Conservation (phyloP, 2,888 invertebrate species). For the Dolichomitus sp. region DNA sequence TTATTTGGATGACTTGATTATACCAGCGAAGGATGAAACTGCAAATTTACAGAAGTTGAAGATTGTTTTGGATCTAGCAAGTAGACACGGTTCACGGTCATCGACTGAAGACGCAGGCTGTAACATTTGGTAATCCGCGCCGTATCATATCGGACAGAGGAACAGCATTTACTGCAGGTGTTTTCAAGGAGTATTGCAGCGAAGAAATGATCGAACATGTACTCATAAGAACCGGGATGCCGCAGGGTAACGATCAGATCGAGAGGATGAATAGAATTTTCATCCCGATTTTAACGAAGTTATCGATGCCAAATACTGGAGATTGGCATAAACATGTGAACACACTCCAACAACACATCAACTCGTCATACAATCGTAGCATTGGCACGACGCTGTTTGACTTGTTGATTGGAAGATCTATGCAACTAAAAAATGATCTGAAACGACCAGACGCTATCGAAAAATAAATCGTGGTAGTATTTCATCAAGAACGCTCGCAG, state of each 20-base stretch:
- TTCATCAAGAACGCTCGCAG: slow-evolving; percentile 8
- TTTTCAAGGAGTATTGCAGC: too few relatives aligned
- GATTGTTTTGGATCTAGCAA: not conserved
- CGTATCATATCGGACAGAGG: not conserved
- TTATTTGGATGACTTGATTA: slow-evolving; percentile 68
- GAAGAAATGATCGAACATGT: too few relatives aligned
- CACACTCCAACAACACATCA: slow-evolving; percentile 47
- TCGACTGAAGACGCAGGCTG: slow-evolving; percentile 1
- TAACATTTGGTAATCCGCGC: slow-evolving; percentile 18
- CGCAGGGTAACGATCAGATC: too few relatives aligned
- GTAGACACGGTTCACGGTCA: not conserved
- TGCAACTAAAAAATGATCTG: slow-evolving; percentile 45
- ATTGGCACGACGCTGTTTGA: slow-evolving; percentile 53
- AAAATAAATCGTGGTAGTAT: slow-evolving; percentile 44
- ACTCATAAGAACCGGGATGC: too few relatives aligned
- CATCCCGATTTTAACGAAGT: slow-evolving; percentile 46
- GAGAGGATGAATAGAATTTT: slow-evolving; percentile 8
- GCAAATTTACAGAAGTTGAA: not conserved
- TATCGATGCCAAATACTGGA: slow-evolving; percentile 38
- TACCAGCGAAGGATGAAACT: slow-evolving; percentile 47
- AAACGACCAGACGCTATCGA: slow-evolving; percentile 65
- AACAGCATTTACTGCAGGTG: too few relatives aligned
- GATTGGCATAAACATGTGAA: slow-evolving; percentile 52
- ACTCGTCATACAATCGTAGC: slow-evolving; percentile 47
- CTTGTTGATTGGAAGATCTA: slow-evolving; percentile 23